Base-by-base conservation (phyloP, 2,888 invertebrate genomes). In the Pherbina coryleti region DNA sequence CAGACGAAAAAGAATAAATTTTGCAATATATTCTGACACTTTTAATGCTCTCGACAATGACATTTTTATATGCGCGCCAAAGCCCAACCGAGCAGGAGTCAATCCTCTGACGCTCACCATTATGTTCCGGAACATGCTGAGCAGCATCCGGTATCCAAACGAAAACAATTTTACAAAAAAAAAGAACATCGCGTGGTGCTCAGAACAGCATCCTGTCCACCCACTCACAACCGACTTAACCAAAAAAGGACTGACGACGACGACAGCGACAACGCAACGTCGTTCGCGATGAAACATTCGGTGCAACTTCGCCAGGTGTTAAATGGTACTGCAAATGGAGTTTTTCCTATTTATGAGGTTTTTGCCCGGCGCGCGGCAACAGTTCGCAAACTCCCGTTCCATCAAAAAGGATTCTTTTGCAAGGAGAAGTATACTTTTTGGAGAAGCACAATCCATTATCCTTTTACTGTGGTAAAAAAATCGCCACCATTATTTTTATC, bases 261-360 rank as follows among this genome's bases (percentile, higher is more conserved):
- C n/a, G n/a, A n/a, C n/a, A n/a, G 37, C 34, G n/a, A 19, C 67
- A 17, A 67, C 19, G 9, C 34, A 51, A 66, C 64, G 44, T 22
- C 2, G 34, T 28, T 17, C 55, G 25, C 31, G 17, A 14, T 17
- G 44, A 19, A 37, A 49, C 62, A 64, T 28, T 22, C 17, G 31
- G 44, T 79, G 79, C 66, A 67, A 71, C 72, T 66, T 80, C 69
- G 77, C 25, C 81, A 81, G 82, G 82, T 82, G 82, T 80, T 80
- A 78, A 78, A 77, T 76, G 77, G 62, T 78, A 77, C 78, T 75
- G 77, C 73, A 80, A 76, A 77, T 72, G 78, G 70, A 60, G 79
- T 76, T 79, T 44, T 75, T 77, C 77, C 78, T 80, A 79, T 80
- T 81, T 82, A 82, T 82, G 80, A 79, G 80, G 76, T 80, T 81